Percentiles rank a stretch among this genome's conserved stretches.
These are phyloP conservation scores for Amphiprion percula DNA, from an alignment of 2,113 vertebrate species.

Conservation along the genomic window DNA sequence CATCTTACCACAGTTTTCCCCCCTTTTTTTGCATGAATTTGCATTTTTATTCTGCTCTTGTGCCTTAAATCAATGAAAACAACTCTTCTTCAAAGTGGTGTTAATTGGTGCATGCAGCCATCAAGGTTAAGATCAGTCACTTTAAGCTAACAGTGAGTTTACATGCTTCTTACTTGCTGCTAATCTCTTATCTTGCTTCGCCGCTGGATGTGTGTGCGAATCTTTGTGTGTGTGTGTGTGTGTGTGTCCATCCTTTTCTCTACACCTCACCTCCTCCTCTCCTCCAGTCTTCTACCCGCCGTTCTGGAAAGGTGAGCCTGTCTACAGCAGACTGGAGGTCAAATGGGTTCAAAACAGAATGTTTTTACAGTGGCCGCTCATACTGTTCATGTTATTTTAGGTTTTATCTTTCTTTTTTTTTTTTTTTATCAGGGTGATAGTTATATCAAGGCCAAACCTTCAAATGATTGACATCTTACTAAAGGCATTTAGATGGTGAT, in stretches of 20 bases:
- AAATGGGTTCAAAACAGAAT: constrained; percentile 17
- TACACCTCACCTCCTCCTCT: constrained; percentile 74
- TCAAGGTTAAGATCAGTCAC: constrained; percentile 5
- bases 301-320: constrained; percentile 90
- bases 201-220: constrained; percentile 13
- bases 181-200: constrained; percentile 66
- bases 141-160: constrained; percentile 51
- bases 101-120: constrained; percentile 45
- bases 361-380: background rate
- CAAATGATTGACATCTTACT: too few relatives aligned
- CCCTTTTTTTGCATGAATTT: constrained; percentile 45
- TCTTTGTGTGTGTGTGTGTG: constrained; percentile 33
- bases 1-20: background rate
- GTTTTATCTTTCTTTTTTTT: too few relatives aligned
- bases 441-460: too few relatives aligned
- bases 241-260: constrained; percentile 44
- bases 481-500: too few relatives aligned
- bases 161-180: constrained; percentile 52
- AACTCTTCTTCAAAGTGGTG: background rate
- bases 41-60: constrained; percentile 1
- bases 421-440: too few relatives aligned
- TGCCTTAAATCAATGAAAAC: background rate
- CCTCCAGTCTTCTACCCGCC: constrained; percentile 90
- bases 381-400: too few relatives aligned
- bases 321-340: constrained; percentile 39